Evolutionary conservation across 2,113 vertebrate genomes (phyloP).

Genomic region (Cyanocitta stelleri): DNA sequence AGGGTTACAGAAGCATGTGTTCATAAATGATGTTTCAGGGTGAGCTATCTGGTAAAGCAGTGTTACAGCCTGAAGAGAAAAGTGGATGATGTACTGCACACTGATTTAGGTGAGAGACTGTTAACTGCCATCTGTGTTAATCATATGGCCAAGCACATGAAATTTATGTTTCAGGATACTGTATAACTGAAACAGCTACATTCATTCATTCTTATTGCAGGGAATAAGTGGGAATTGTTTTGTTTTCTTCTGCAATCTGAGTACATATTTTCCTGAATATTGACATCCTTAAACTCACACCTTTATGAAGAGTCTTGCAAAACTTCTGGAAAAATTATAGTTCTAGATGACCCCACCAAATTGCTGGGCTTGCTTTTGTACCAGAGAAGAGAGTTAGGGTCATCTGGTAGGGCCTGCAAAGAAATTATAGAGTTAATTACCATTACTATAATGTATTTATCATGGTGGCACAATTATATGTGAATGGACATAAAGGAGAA

Average conservation of each 20-base stretch:
- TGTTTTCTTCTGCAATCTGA: background rate
- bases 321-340: background rate
- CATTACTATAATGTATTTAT: background rate
- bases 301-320: background rate
- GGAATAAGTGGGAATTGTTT: background rate
- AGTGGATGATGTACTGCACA: background rate
- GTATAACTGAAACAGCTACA: background rate
- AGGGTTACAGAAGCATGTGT: background rate
- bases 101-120: background rate
- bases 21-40: background rate
- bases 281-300: background rate
- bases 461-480: background rate
- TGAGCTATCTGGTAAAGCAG: background rate
- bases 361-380: background rate
- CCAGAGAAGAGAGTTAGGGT: background rate
- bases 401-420: background rate
- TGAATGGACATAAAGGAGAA: background rate
- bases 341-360: background rate
- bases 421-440: background rate
- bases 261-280: background rate
- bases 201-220: background rate
- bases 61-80: background rate
- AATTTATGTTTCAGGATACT: background rate
- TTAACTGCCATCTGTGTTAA: background rate
- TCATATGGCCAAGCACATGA: background rate